phyloP scores from a whole-genome alignment of 2,113 vertebrate genomes.

The Salminus brasiliensis region DNA sequence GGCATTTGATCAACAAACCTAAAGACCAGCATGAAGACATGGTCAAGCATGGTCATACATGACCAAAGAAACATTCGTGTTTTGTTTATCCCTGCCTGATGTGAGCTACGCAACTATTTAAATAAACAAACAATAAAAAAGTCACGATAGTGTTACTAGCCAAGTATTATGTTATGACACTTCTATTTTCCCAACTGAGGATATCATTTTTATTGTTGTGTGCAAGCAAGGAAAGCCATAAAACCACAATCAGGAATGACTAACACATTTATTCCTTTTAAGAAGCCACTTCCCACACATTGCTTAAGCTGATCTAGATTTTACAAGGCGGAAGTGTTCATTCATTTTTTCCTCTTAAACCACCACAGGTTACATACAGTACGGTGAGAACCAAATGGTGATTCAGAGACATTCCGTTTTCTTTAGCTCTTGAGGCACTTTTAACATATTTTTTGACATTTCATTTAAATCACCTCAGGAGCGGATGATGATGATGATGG shows the following conservation, averaged over 20 bases:
- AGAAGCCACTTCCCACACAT: background rate
- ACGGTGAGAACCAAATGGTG: background rate
- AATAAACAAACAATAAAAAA: background rate
- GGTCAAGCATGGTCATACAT: background rate
- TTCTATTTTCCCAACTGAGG: background rate
- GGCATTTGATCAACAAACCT: background rate
- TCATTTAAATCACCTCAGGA: conserved; percentile 42
- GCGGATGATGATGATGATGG: conserved; percentile 19
- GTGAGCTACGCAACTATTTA: background rate
- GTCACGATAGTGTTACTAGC: background rate
- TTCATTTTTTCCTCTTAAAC: conserved; percentile 29
- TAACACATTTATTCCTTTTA: background rate
- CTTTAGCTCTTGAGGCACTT: conserved; percentile 52
- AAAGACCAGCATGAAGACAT: background rate
- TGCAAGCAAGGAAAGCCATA: background rate
- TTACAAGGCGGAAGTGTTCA: conserved; percentile 25
- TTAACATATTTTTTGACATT: conserved; percentile 13
- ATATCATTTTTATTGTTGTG: background rate
- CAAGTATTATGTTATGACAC: background rate
- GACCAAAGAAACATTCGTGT: background rate
- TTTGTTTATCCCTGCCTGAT: background rate
- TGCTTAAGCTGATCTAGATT: conserved; percentile 1
- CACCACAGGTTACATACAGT: conserved; percentile 17
- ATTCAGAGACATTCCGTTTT: conserved; percentile 4
- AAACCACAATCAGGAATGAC: background rate